Base-by-base conservation (phyloP, 2,888 invertebrate species). In the Sesia bembeciformis region DNA sequence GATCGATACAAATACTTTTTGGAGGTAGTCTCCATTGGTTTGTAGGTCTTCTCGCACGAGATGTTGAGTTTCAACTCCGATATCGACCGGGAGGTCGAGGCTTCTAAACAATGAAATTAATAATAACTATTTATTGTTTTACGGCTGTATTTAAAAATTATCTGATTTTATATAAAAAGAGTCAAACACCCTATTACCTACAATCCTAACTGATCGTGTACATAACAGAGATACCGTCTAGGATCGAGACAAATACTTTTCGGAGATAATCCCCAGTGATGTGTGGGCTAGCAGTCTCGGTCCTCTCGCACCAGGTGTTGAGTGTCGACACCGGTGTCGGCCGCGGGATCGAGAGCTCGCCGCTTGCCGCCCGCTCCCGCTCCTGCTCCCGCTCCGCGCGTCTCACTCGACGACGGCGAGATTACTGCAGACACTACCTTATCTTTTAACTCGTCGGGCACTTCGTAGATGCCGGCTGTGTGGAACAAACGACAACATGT, bases 301-400 rank as follows among this genome's bases (percentile, higher is more conserved):
- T 97, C 96, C 90, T 97, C 97, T 81, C 94, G 94, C 64, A 97
- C 97, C 64, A 97, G 92, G 79, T 94, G 93, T 82, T 96, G 96
- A 52, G 97, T 97, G 87, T 97, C 97, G 81, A 95, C 96, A 78
- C 96, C 97, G 56, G 96, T 95, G 82, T 97, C 97, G 57, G 93
- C 92, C 54, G 93, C 92, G 3, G 97, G 97, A 86, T 97, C 96
- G 58, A 97, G 91, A 77, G 95, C 94, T 64, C 93, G 92, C 78
- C 94, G 95, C 80, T 94, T 91, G 64, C 76, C 93, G 93, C 64
- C 94, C 88, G 76, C 93, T 51, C 53, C 66, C n/a, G 62, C 67
- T 50, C 53, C 66, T 7, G 62, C 67, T 50, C 63, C 71, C 55
- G 93, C 93, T 71, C 93, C 92, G 73, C 96, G 95, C 65, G 95